A percentile compares a stretch with the other conserved stretches of the same genome.
These are phyloP conservation scores for Chloroceryle amazona DNA, from an alignment of 2,797 vertebrate species.

Conservation along the genomic window DNA sequence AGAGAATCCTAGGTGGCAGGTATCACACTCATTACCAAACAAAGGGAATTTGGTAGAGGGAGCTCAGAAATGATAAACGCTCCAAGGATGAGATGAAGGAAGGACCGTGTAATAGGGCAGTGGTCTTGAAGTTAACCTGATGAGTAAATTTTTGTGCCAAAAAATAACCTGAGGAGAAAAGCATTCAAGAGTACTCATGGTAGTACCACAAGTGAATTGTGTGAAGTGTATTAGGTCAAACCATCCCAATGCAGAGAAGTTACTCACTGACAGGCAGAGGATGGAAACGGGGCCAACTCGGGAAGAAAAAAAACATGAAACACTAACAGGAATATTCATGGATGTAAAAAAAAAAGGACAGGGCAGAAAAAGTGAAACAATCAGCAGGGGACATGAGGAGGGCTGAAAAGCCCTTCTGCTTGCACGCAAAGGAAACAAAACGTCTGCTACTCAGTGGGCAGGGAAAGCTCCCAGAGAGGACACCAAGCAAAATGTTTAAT, in stretches of 20 bases:
- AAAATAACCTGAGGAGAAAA: neutral
- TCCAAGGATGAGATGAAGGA: neutral
- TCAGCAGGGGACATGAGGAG: neutral
- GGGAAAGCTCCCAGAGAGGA: neutral
- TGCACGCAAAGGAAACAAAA: neutral
- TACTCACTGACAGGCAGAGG: neutral
- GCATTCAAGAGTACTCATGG: neutral
- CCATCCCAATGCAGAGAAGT: neutral
- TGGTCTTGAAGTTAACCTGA: neutral
- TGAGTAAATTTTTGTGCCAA: neutral
- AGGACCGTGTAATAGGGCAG: neutral
- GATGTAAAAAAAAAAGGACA: neutral
- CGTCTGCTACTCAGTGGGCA: neutral
- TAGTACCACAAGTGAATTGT: neutral
- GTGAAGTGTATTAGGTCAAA: neutral
- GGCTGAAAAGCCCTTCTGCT: neutral
- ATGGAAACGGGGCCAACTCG: neutral
- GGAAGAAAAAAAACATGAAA: neutral
- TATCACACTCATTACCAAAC: neutral
- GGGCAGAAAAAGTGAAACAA: neutral
- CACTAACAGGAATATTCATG: neutral
- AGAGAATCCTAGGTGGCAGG: neutral
- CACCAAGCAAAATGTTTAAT: neutral
- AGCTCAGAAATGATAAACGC: neutral
- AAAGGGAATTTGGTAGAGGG: neutral